Base-by-base conservation (phyloP, 2,888 invertebrate genomes). In the Chironomus tentans region DNA sequence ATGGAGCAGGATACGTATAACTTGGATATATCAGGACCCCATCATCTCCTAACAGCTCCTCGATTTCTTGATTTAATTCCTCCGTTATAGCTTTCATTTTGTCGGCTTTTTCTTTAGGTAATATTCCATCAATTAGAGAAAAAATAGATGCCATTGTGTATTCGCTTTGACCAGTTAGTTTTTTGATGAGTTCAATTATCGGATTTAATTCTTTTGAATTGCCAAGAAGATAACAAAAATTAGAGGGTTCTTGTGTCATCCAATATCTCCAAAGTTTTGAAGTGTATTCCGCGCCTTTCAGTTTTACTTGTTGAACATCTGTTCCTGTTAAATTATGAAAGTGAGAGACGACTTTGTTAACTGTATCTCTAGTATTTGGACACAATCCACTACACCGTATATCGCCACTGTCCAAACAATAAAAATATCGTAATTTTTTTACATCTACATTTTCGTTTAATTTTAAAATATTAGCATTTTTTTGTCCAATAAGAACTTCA, bases 1-100 rank as follows among this genome's bases (percentile, higher is more conserved):
- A 92, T 15, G 91, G 91, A 0, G 97, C 94, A 3, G 91, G 87
- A 77, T 87, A 87, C 0, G 96, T 93, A 77, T 91, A 90, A 5
- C 92, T 89, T 47, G 95, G 95, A 82, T 91, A 95, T 76, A 97
- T 82, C 4, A 97, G 84, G 4, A 97, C 90, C 0, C 95, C 95
- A 81, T 93, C 87, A 5, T 89, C 85, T 10, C 92, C 92, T 28
- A 97, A 84, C 77, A 90, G 85, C 22, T 89, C 87, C 88, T 91
- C 48, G 18, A 94, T 81, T 78, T 89, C 88, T 0, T 87, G 83
- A 77, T 84, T 86, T 77, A 93, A 85, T 50, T 87, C 85, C 22
- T 83, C 81, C 0, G 89, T 90, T 15, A 87, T 83, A 4, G 83
- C 81, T 77, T 86, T 87, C 0, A 91, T 92, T 89, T 92, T 90